A percentile compares a stretch with the other conserved stretches of the same genome.
These are phyloP conservation scores for Drosophila birchii DNA, from an alignment of 2,888 invertebrate genomes.

Conservation along the genomic window DNA sequence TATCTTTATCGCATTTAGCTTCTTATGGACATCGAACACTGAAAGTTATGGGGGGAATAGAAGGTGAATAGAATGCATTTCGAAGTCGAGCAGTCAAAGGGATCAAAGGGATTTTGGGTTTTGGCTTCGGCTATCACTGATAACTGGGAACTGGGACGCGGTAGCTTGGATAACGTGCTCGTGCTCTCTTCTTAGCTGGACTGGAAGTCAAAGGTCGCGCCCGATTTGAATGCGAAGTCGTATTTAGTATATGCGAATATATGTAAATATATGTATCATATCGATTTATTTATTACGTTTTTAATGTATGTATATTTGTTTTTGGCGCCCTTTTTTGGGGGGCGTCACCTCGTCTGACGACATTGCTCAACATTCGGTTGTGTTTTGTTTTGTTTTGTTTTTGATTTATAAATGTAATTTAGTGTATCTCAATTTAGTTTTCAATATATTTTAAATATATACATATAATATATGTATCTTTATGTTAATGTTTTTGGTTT, in stretches of 20 bases:
- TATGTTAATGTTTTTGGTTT: constrained; percentile 68
- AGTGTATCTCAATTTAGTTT: constrained; percentile 61
- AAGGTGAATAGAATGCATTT: constrained; percentile 10
- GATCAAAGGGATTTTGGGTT: constrained; percentile 2
- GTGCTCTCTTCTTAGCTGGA: constrained; percentile 26
- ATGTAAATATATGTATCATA: constrained; percentile 53
- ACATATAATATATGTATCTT: constrained; percentile 77
- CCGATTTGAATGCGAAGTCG: constrained; percentile 51
- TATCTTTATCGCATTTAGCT: constrained; percentile 46
- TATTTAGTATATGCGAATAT: constrained; percentile 55
- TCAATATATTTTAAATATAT: constrained; percentile 78
- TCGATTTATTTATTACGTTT: constrained; percentile 50
- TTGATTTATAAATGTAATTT: constrained; percentile 71
- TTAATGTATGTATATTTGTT: constrained; percentile 43
- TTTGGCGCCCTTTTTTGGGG: constrained; percentile 4
- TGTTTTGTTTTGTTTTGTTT: constrained; percentile 30
- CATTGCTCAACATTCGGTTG: constrained; percentile 38
- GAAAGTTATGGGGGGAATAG: constrained; percentile 28
- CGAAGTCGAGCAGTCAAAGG: constrained; percentile 30
- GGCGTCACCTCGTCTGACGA: constrained; percentile 20
- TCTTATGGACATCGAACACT: constrained; percentile 49
- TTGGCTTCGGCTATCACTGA: constrained; percentile 24
- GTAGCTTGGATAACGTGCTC: not conserved
- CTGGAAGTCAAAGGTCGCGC: constrained; percentile 47
- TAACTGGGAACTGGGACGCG: not conserved